Evolutionary conservation across 2,888 invertebrate genomes (phyloP), one percentile per base, ranked within the genome.

Genomic region (Clanis bilineata): DNA sequence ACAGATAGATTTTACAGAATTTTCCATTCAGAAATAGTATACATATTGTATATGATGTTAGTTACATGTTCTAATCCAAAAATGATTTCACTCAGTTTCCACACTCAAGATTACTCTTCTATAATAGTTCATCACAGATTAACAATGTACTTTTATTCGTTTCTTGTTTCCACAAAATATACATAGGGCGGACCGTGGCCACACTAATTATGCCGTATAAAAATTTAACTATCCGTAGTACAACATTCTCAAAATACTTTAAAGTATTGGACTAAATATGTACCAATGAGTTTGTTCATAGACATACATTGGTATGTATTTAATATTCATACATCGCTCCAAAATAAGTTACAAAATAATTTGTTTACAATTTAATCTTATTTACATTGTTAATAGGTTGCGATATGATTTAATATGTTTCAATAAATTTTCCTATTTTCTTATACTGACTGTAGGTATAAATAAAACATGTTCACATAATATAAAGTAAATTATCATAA

Each of bases 61-160:
- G 76, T 81, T 82, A 80, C 74, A 77, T 71, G 4, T 51, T 51
- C 71, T 77, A 74, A 71, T 76, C 73, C 72, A 74, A 75, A 76
- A 80, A 73, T 69, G 71, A 70, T 74, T 82, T 80, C 77, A 75
- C 76, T 77, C 76, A 73, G 74, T 72, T 77, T 78, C 80, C 82
- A 79, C 81, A 69, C 75, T 71, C 82, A 80, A 80, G 77, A 72
- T 74, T 71, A 75, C 79, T 77, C 66, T 75, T 73, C 79, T 81
- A 85, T 80, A 85, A 79, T 85, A 86, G 81, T 84, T 85, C 83
- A 91, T 91, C 91, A 91, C 91, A 91, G 91, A 86, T 88, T 80
- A 74, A 81, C 83, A 82, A 86, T 91, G 91, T 91, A 91, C 90
- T 90, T 41, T 41, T 88, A 77, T 82, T 83, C 69, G 77, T 86